These are phyloP conservation scores for Pollenia griseotomentosa DNA, from an alignment of 2,888 invertebrate species.

Conservation along the genomic window DNA sequence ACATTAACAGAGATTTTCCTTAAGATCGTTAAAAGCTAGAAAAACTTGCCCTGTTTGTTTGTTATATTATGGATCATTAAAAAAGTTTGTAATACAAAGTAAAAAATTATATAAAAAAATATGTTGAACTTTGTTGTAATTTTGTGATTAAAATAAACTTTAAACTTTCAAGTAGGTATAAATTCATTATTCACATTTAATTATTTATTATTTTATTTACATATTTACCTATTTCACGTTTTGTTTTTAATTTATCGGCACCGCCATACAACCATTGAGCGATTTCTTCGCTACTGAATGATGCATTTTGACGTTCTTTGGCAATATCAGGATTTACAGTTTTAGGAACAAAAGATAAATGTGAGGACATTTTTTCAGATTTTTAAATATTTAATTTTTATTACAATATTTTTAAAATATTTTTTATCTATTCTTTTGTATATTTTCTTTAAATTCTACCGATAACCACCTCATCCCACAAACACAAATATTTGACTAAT, in stretches of 20 bases:
- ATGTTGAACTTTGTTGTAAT: background rate
- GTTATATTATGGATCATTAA: too few relatives aligned
- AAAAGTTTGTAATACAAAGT: too few relatives aligned
- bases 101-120: too few relatives aligned
- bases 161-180: background rate
- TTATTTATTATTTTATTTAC: background rate
- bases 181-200: background rate
- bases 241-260: constrained; percentile 87
- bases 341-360: constrained; percentile 66
- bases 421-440: background rate
- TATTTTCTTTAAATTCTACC: background rate
- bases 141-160: background rate
- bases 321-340: constrained; percentile 73
- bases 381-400: background rate
- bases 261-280: constrained; percentile 91
- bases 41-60: too few relatives aligned
- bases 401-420: background rate
- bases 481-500: constrained; percentile 42
- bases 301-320: constrained; percentile 78
- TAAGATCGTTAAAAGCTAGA: too few relatives aligned
- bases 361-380: constrained; percentile 38
- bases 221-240: constrained; percentile 83
- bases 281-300: constrained; percentile 89
- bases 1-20: too few relatives aligned
- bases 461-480: background rate